A percentile compares a stretch with the other conserved stretches of the same genome.
Conservation (phyloP, 1,140 invertebrate genomes). For the Calycopis cecrops region DNA sequence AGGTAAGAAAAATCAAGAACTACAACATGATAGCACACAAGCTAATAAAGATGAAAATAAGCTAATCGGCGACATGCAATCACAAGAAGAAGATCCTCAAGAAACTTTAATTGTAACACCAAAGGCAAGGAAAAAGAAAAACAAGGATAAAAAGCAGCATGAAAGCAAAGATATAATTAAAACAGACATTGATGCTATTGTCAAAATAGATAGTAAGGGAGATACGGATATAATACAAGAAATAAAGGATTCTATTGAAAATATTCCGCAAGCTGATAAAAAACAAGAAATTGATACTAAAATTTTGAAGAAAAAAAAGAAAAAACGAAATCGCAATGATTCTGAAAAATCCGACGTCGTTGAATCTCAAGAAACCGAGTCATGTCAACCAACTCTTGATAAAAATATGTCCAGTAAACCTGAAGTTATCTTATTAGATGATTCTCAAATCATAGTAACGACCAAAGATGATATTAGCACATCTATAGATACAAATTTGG, state of each 20-base stretch:
- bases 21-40: background rate
- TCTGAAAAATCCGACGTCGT: constrained; percentile 54
- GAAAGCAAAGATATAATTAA: constrained; percentile 20
- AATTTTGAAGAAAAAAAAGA: constrained; percentile 53
- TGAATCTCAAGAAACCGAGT: constrained; percentile 26
- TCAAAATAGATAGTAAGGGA: constrained; percentile 2
- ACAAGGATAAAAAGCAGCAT: constrained; percentile 30
- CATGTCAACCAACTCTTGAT: no score
- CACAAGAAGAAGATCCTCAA: constrained; percentile 15
- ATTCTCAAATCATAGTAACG: no score
- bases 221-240: constrained; percentile 12
- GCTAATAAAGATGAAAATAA: background rate
- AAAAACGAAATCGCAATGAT: constrained; percentile 52
- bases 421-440: no score
- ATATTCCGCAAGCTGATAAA: constrained; percentile 1
- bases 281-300: constrained; percentile 27
- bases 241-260: constrained; percentile 6
- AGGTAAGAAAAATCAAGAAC: constrained; percentile 53
- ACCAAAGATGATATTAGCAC: no score
- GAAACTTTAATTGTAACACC: constrained; percentile 25
- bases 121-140: constrained; percentile 37
- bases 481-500: no score
- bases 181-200: constrained; percentile 6
- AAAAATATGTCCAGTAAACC: no score
- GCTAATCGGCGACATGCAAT: background rate